phyloP scores from a whole-genome alignment of 2,113 vertebrate species.

The Machaerirhynchus nigripectus region DNA sequence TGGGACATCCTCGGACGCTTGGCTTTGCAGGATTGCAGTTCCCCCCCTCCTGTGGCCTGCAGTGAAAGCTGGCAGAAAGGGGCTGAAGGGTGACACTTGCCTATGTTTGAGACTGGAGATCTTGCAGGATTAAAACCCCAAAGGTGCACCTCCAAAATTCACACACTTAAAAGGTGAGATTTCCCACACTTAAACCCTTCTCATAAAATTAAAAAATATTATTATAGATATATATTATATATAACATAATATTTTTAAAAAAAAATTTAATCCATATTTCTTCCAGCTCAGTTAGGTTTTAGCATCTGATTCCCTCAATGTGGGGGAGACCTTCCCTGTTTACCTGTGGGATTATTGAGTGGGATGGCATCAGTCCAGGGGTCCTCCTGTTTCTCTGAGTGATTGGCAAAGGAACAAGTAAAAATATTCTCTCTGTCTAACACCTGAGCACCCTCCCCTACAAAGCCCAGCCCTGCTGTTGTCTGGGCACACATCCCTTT shows the following conservation, averaged over 20 bases:
- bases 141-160: not conserved
- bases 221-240: not conserved
- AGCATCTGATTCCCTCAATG: not conserved
- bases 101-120: not conserved
- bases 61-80: not conserved
- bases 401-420: not conserved
- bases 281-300: not conserved
- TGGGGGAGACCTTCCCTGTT: not conserved
- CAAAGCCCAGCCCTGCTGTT: conserved; percentile 37
- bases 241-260: no score
- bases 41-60: not conserved
- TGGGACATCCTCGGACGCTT: not conserved
- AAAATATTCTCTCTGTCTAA: not conserved
- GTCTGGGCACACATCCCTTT: conserved; percentile 10
- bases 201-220: not conserved
- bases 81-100: not conserved
- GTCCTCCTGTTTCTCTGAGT: not conserved
- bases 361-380: not conserved
- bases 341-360: not conserved
- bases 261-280: not conserved
- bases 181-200: not conserved
- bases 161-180: not conserved
- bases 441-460: conserved; percentile 28
- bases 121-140: not conserved
- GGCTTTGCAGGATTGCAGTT: not conserved